Evolutionary conservation across 2,113 vertebrate genomes (phyloP).

Genomic region (Calyptommatus sinebrachiatus): DNA sequence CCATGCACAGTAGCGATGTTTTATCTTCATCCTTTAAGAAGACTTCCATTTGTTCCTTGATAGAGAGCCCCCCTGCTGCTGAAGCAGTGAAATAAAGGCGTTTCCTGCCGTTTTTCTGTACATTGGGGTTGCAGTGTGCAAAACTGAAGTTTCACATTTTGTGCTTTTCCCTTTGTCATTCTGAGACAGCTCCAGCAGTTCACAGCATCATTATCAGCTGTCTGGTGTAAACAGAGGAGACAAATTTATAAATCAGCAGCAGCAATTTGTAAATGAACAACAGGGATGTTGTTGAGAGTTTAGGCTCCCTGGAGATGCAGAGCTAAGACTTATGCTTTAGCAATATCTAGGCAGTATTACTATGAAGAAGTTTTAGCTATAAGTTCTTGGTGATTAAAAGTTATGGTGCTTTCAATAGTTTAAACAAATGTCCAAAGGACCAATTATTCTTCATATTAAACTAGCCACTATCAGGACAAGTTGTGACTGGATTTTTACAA

Average conservation of each 20-base stretch:
- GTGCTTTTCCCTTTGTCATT: constrained; percentile 5
- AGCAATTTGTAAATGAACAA: constrained; percentile 31
- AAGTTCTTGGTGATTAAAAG: background rate
- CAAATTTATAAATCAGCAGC: constrained; percentile 30
- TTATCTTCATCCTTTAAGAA: constrained; percentile 27
- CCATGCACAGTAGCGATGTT: fast-evolving
- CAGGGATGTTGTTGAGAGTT: constrained; percentile 16
- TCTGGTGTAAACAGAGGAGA: constrained; percentile 15
- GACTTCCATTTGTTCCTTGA: background rate
- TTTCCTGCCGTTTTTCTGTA: constrained; percentile 14
- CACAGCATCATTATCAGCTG: background rate
- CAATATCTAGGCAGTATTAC: background rate
- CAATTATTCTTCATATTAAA: background rate
- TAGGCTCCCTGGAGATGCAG: background rate
- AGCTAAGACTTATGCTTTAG: background rate
- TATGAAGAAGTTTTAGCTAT: background rate
- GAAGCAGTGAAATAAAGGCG: constrained; percentile 1
- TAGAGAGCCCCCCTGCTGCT: constrained; percentile 2
- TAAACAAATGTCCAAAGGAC: background rate
- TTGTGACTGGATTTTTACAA: background rate
- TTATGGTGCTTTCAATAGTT: background rate
- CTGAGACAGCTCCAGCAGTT: constrained; percentile 30
- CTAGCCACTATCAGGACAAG: background rate
- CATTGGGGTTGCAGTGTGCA: fast-evolving
- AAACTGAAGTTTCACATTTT: constrained; percentile 14